phyloP scores from a whole-genome alignment of 2,797 vertebrate species.

The Anguilla megastoma region DNA sequence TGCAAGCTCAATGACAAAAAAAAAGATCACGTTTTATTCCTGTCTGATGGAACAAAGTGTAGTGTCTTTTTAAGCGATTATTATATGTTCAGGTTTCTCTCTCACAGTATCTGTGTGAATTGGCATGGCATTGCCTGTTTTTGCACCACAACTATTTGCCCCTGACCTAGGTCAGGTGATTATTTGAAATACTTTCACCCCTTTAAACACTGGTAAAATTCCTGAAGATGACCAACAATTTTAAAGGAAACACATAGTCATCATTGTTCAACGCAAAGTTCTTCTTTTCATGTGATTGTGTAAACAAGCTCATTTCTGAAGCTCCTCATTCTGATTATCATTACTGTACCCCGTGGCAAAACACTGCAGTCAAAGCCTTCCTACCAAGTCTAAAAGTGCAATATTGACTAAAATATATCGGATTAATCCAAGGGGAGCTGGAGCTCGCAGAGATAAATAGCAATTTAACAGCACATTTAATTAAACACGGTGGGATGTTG shows the following conservation, averaged over 20 bases:
- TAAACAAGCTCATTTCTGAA: neutral
- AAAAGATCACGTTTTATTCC: neutral
- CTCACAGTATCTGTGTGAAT: neutral
- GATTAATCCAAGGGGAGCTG: neutral
- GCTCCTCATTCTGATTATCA: neutral
- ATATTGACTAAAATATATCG: neutral
- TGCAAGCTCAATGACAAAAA: neutral
- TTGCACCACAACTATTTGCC: slow-evolving; percentile 16
- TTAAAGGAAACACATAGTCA: neutral
- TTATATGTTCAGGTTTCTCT: neutral
- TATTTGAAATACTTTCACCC: neutral
- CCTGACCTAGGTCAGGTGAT: neutral
- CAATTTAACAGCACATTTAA: neutral
- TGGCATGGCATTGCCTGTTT: neutral
- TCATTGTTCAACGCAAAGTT: neutral
- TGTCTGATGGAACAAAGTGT: neutral
- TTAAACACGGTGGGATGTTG: neutral
- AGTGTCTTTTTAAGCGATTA: neutral
- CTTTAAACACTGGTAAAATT: neutral
- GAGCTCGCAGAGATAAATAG: neutral
- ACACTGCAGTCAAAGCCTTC: slow-evolving; percentile 12
- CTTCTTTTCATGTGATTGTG: neutral
- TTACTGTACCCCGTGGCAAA: slow-evolving; percentile 32
- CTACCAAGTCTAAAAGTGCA: neutral
- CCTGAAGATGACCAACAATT: neutral